Percentiles rank a stretch among this genome's conserved stretches.
phyloP scores from a whole-genome alignment of 2,797 vertebrate species.

The Neostethus bicornis region DNA sequence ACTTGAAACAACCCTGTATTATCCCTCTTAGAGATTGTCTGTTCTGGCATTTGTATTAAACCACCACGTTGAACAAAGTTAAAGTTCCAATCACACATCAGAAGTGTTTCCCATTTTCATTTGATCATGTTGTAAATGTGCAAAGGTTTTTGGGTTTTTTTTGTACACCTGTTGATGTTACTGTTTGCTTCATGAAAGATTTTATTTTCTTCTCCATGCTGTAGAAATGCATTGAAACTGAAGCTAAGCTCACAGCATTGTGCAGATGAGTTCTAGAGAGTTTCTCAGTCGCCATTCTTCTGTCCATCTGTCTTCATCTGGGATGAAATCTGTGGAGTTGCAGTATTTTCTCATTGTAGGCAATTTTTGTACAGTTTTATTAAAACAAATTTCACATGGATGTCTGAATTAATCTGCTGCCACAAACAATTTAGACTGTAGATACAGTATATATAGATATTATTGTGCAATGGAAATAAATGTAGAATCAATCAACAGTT shows the following conservation, averaged over 20 bases:
- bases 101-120: slow-evolving; percentile 44
- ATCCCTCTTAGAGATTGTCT: slow-evolving; percentile 69
- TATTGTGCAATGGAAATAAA: slow-evolving; percentile 82
- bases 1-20: slow-evolving; percentile 79
- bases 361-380: slow-evolving; percentile 80
- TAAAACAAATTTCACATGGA: slow-evolving; percentile 82
- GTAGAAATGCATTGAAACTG: slow-evolving; percentile 42
- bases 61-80: slow-evolving; percentile 64
- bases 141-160: slow-evolving; percentile 53
- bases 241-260: slow-evolving; percentile 29
- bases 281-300: slow-evolving; percentile 55
- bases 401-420: slow-evolving; percentile 82
- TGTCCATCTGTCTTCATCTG: slow-evolving; percentile 66
- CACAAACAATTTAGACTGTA: slow-evolving; percentile 84
- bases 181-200: slow-evolving; percentile 53
- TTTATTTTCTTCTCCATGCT: slow-evolving; percentile 45
- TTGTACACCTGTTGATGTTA: slow-evolving; percentile 54
- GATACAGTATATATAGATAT: slow-evolving; percentile 83
- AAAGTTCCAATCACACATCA: slow-evolving; percentile 43
- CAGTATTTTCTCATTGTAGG: slow-evolving; percentile 79
- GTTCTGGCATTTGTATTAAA: slow-evolving; percentile 70
- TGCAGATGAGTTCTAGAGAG: slow-evolving; percentile 50
- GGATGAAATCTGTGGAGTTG: slow-evolving; percentile 75
- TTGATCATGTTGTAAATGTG: slow-evolving; percentile 51
- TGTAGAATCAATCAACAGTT: slow-evolving; percentile 69